Evolutionary conservation across 2,888 invertebrate genomes (phyloP).

Genomic region (Cosmopolites sordidus): DNA sequence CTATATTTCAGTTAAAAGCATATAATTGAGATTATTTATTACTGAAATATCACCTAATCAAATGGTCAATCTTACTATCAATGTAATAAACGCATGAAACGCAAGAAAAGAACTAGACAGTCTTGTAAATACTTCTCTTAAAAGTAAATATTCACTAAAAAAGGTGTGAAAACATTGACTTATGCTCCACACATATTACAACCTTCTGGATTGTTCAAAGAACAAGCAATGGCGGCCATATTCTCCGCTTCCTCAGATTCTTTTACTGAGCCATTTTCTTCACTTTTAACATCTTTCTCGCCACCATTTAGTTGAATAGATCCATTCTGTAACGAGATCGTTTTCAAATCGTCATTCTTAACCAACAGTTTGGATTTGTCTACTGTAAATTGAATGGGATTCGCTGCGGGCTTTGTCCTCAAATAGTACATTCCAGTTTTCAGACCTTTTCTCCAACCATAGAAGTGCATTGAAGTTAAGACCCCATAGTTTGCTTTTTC

Average conservation of each 20-base stretch:
- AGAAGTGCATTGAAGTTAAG: slow-evolving; percentile 96
- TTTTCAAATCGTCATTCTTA: slow-evolving; percentile 23
- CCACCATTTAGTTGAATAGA: too few relatives aligned
- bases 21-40: too few relatives aligned
- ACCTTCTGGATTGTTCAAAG: slow-evolving; percentile 80
- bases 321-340: too few relatives aligned
- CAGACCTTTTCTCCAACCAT: slow-evolving; percentile 92
- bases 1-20: too few relatives aligned
- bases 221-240: slow-evolving; percentile 80
- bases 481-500: slow-evolving; percentile 91
- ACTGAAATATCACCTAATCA: too few relatives aligned
- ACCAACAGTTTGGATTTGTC: slow-evolving; percentile 70
- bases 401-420: slow-evolving; percentile 90
- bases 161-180: slow-evolving; percentile 24
- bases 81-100: too few relatives aligned
- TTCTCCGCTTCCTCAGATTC: slow-evolving; percentile 49
- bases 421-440: slow-evolving; percentile 99
- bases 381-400: slow-evolving; percentile 96
- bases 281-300: background rate
- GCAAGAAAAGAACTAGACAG: too few relatives aligned
- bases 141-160: background rate
- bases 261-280: slow-evolving; percentile 21
- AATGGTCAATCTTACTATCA: too few relatives aligned
- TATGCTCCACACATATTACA: slow-evolving; percentile 85
- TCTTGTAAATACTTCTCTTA: background rate